Percentiles rank a stretch among this genome's conserved stretches.
phyloP scores from a whole-genome alignment of 2,113 vertebrate species.

The Fulica atra region DNA sequence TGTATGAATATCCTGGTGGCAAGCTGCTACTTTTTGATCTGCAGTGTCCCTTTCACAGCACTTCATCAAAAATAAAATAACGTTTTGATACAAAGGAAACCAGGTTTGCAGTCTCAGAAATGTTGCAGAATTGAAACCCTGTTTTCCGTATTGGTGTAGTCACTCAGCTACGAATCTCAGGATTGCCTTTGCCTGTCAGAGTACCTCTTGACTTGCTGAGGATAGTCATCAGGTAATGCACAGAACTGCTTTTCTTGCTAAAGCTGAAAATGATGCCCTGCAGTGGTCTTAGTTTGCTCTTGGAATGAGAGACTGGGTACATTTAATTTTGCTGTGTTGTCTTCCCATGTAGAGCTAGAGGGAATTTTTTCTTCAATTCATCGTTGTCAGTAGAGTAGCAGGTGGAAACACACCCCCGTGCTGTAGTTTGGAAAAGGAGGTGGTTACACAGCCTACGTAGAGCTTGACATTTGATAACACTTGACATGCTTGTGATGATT shows the following conservation, averaged over 20 bases:
- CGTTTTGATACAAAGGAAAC: not conserved
- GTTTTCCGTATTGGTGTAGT: not conserved
- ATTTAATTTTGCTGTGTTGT: not conserved
- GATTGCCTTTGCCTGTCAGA: not conserved
- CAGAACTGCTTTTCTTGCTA: not conserved
- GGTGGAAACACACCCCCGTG: not conserved
- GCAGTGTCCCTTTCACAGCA: not conserved
- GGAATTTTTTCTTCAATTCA: not conserved
- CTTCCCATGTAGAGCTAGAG: not conserved
- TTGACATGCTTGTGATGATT: not conserved
- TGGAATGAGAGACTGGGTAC: not conserved
- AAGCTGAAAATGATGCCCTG: not conserved
- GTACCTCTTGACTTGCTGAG: not conserved
- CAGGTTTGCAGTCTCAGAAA: not conserved
- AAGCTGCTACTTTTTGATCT: not conserved
- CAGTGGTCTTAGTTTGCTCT: not conserved
- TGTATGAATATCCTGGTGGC: not conserved
- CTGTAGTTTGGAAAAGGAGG: not conserved
- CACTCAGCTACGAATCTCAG: not conserved
- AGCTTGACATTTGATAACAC: slow-evolving; percentile 11
- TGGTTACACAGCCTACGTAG: not conserved
- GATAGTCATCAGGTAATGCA: not conserved
- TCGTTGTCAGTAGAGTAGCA: not conserved
- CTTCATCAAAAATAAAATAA: not conserved
- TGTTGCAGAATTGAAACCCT: not conserved